Base-by-base conservation (phyloP, 2,797 vertebrate genomes). In the Tapera naevia region DNA sequence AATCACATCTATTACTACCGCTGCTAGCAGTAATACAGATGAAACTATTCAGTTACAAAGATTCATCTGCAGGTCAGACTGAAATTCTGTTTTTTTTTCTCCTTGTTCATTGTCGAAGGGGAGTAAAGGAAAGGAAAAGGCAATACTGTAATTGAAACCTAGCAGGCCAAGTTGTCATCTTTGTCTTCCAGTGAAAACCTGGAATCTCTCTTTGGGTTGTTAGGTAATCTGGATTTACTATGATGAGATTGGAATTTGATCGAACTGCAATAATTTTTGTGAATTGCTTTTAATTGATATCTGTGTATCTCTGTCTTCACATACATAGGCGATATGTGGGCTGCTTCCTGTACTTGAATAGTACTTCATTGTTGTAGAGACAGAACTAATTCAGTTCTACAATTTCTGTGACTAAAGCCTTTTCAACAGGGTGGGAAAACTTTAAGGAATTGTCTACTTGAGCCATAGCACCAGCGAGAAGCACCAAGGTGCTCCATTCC, bases 61-160 rank as follows among this genome's bases (percentile, higher is more conserved):
- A 51, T 8, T 22, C 24, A 56, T 67, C 48, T 89, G 28, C 17
- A 54, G 39, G 11, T 78, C 41, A 66, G 41, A 61, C 32, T 30
- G 5, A 79, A 70, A 54, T 89, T 91, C 33, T 90, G 11, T 17
- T 54, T 6, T 0, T 8, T 12, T 1, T 22, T 1, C 17, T 27
- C 21, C 10, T 41, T 0, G 0, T n/a, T 74, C 9, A 4, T 60
- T 80, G 43, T 92, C 28, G 28, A 62, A 88, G 13, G 17, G 16
- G 23, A 86, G 37, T 57, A 78, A 65, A 28, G 21, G 15, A 82
- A 89, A 87, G 53, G 23, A 58, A 41, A 76, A 60, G 2, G 13
- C 64, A 62, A 45, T 33, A 53, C 4, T 81, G 9, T 16, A 48
- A 5, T 1, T 71, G 33, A 33, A 90, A n/a, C 69, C 24, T 37